These are phyloP conservation scores for Sparus aurata DNA, from an alignment of 2,797 vertebrate species.

Conservation along the genomic window DNA sequence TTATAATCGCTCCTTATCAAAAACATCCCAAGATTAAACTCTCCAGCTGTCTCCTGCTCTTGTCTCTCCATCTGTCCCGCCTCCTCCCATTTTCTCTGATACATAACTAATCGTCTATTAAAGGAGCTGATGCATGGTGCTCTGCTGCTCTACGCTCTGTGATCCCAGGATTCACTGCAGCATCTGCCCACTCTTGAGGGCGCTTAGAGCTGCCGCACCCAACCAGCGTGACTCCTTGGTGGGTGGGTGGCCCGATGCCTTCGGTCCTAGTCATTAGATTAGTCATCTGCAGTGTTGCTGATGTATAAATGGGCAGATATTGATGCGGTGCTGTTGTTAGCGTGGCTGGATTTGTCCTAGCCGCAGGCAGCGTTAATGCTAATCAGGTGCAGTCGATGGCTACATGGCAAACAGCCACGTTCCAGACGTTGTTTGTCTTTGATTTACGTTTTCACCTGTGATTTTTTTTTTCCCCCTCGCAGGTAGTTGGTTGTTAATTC, in stretches of 20 bases:
- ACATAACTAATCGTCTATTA: constrained; percentile 44
- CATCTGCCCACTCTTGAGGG: constrained; percentile 47
- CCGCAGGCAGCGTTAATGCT: constrained; percentile 46
- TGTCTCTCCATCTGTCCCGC: constrained; percentile 28
- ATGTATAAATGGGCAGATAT: constrained; percentile 40
- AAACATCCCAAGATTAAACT: constrained; percentile 29
- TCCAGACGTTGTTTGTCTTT: constrained; percentile 36
- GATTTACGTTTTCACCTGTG: constrained; percentile 45
- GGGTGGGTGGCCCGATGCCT: constrained; percentile 48
- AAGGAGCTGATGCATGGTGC: constrained; percentile 42
- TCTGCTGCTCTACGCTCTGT: constrained; percentile 35
- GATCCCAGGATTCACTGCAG: constrained; percentile 44
- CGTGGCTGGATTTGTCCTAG: constrained; percentile 37
- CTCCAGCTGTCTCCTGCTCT: neutral
- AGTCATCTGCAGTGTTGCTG: constrained; percentile 41
- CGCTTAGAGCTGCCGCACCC: constrained; percentile 42
- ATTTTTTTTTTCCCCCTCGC: constrained; percentile 20
- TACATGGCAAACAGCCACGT: constrained; percentile 20
- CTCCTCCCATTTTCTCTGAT: constrained; percentile 23
- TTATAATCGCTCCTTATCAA: constrained; percentile 6
- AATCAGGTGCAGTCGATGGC: constrained; percentile 45
- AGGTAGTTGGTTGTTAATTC: constrained; percentile 13
- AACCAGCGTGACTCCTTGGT: constrained; percentile 17
- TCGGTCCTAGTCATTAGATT: constrained; percentile 30
- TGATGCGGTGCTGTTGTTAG: constrained; percentile 32